Evolutionary conservation across 2,113 vertebrate species (phyloP).

Genomic region (Oceanodroma tethys): DNA sequence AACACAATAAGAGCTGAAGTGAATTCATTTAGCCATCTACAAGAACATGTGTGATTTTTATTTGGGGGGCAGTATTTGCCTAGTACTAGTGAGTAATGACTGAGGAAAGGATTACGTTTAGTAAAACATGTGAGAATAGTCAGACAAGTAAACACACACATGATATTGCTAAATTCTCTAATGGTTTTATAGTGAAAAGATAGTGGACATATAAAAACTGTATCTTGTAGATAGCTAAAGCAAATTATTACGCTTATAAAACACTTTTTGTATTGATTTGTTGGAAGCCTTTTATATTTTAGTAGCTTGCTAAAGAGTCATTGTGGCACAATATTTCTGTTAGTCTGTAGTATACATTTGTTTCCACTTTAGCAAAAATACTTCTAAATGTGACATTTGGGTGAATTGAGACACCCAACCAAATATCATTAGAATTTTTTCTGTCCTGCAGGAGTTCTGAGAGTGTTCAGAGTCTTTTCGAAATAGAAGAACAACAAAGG

Average conservation of each 20-base stretch:
- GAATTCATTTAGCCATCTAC: neutral
- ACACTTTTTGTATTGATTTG: slow-evolving; percentile 8
- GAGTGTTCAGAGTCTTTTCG: neutral
- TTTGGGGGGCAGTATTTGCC: neutral
- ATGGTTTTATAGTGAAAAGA: neutral
- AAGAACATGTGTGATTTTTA: neutral
- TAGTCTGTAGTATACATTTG: neutral
- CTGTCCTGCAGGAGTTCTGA: neutral
- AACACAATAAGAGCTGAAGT: neutral
- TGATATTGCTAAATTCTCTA: neutral
- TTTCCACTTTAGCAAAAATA: neutral
- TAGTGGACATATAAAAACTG: neutral
- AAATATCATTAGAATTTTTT: neutral
- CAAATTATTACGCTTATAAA: neutral
- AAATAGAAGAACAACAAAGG: neutral
- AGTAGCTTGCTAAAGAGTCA: neutral
- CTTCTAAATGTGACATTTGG: neutral
- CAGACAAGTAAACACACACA: neutral
- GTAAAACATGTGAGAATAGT: neutral
- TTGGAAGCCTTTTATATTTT: slow-evolving; percentile 6
- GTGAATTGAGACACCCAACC: neutral
- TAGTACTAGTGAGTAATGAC: neutral
- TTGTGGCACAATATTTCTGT: neutral
- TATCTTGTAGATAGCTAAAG: neutral
- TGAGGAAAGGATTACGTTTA: neutral